Evolutionary conservation across 2,888 invertebrate species (phyloP), one percentile per base, ranked within the genome.

Genomic region (Rhagium mordax): DNA sequence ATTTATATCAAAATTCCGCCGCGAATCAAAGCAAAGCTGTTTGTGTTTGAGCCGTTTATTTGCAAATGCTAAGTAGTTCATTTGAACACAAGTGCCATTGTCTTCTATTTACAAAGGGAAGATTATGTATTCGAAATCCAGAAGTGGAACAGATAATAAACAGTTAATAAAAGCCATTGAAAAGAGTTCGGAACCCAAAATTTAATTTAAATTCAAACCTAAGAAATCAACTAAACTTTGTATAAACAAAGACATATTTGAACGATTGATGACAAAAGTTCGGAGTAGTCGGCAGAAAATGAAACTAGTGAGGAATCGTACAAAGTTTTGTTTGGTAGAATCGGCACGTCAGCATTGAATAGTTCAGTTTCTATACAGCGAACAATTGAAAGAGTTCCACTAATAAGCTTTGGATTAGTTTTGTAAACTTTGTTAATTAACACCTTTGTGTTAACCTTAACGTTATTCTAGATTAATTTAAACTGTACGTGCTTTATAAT

Each of bases 231-330:
- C 74, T 75, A 55, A 72, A 72, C 75, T 74, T 75, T 24, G 70
- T 71, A 71, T 74, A 74, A 71, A 76, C 76, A 76, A 74, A 75
- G 74, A 72, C 73, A 72, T 74, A 77, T 80, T 75, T 72, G 78
- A 78, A 79, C 78, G 80, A 80, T 78, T 80, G 78, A 80, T 80
- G 80, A 77, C 71, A 65, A 74, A 78, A 80, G 72, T 75, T 79
- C 49, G 29, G 51, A 73, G 73, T 74, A 74, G 74, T 72, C 53
- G 20, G 71, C 57, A 55, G 61, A 67, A 74, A 73, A 68, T 70
- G 21, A 61, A 71, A 69, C 67, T 73, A 67, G 72, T 66, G 65
- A 67, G 70, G 62, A 70, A 33, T 74, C 59, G 74, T 59, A 72
- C 57, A 70, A 72, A 72, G 71, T 74, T 76, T 77, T 71, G 73